Base-by-base conservation (phyloP, 1,140 invertebrate genomes). In the Heliconius hewitsoni region DNA sequence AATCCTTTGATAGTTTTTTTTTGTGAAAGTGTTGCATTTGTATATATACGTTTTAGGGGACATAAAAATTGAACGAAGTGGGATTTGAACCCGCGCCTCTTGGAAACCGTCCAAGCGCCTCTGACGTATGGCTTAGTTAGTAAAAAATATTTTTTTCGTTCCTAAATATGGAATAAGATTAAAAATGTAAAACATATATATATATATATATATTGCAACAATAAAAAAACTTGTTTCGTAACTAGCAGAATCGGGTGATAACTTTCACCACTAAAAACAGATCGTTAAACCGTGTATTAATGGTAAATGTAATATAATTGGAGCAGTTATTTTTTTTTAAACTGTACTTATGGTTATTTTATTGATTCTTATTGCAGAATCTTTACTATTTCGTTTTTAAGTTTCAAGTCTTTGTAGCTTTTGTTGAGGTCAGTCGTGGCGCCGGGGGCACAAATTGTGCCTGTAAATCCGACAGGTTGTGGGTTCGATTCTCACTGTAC, bases 191-290 rank as follows among this genome's bases (percentile, higher is more conserved):
- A 37, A 37, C 0, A 34, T 3, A 34, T 23, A 37, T 6, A 46
- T 46, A 13, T 46, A 46, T 13, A 46, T 13, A 16, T 13, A 13
- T 16, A 66, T 66, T 66, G 27, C 23, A 66, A 30, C 9, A 66
- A 16, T 11, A 34, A 34, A 34, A 3, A 34, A 3, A 66, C 27
- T 66, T 23, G 60, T 66, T n/a, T 66, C n/a, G 3, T 13, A 66
- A 66, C 60, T 30, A 23, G 60, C 60, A 11, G 60, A 66, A 27
- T 66, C 60, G 27, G 27, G 27, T 66, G 27, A 30, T 66, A 66
- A 66, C 60, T 66, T 66, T 66, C 60, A 66, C 60, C 60, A 16
- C 60, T 66, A 27, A 66, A 57, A 66, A 66, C 60, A 6, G 60
- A 66, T 66, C 23, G 6, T 66, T 66, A 66, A 66, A 66, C 27